Base-by-base conservation (phyloP, 2,797 vertebrate genomes). In the Ispidina lecontei region DNA sequence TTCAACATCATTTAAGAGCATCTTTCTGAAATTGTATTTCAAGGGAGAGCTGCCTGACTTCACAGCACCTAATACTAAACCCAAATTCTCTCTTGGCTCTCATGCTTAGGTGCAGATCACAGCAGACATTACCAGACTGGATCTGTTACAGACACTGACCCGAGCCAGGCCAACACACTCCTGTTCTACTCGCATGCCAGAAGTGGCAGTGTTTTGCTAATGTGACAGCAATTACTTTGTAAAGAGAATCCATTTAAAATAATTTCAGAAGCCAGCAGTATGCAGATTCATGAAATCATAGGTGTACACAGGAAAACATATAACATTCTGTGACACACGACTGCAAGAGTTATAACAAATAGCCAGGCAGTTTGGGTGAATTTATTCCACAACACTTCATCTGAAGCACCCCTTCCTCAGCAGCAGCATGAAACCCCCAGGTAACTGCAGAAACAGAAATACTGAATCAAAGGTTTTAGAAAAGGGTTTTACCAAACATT, bases 211-310 rank as follows among this genome's bases (percentile, higher is more conserved):
- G 47, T 29, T 91, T 26, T 60, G 65, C 72, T 80, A 62, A 89
- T 9, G 46, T n/a, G 79, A 63, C 64, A 87, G 71, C 76, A 77
- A 64, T 88, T 67, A 70, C 37, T 78, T 22, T 56, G 29, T 44
- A 78, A 49, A 88, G 31, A 80, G 76, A 82, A 84, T 31, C 41
- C 20, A 31, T 74, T 86, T 72, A 56, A 85, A 73, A 88, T 15
- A 41, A 25, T 90, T 95, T 82, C 44, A 54, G 49, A 90, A 81
- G 84, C 60, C 54, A 93, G 46, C 60, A 74, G 46, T 35, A 47
- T 14, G 39, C 29, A 74, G 62, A 44, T 4, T 74, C 0, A 4
- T 21, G 23, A 63, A 87, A 86, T 31, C 44, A 60, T n/a, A 71
- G 63, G 37, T 56, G 59, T 68, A 41, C 14, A 29, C 7, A 54